A percentile compares a stretch with the other conserved stretches of the same genome.
Evolutionary conservation across 1,140 invertebrate genomes (phyloP).

Genomic region (Probaryconus sp.): DNA sequence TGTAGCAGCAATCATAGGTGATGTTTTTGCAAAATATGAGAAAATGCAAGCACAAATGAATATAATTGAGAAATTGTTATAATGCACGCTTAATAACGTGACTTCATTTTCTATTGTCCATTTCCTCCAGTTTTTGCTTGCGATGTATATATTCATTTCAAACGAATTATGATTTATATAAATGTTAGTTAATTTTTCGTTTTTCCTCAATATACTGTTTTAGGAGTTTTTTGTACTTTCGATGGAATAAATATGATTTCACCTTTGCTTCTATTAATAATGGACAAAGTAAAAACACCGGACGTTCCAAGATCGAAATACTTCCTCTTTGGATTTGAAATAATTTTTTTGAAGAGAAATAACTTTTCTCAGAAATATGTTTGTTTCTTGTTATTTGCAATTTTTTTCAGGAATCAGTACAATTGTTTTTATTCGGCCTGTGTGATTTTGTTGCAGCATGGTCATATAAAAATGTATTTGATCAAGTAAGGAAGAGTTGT

Average conservation of each 20-base stretch:
- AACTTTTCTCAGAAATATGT: background rate
- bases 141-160: too few species aligned
- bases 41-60: too few species aligned
- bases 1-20: background rate
- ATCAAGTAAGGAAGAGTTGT: slow-evolving; percentile 2
- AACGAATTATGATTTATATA: too few species aligned
- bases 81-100: too few species aligned
- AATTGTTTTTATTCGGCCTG: slow-evolving; percentile 8
- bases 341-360: background rate
- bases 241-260: slow-evolving; percentile 12
- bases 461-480: slow-evolving; percentile 4
- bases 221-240: slow-evolving; percentile 5
- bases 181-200: too few species aligned
- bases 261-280: background rate
- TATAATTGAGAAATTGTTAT: too few species aligned
- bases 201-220: too few species aligned
- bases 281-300: background rate
- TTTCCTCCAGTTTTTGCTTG: too few species aligned
- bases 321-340: slow-evolving; percentile 10
- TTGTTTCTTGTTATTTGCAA: background rate
- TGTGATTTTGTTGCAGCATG: background rate
- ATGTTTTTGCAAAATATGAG: too few species aligned
- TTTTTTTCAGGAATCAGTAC: slow-evolving; percentile 6
- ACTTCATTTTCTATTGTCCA: too few species aligned
- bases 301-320: background rate